Evolutionary conservation across 2,888 invertebrate genomes (phyloP), one percentile per base, ranked within the genome.

Genomic region (Oscheius onirici): DNA sequence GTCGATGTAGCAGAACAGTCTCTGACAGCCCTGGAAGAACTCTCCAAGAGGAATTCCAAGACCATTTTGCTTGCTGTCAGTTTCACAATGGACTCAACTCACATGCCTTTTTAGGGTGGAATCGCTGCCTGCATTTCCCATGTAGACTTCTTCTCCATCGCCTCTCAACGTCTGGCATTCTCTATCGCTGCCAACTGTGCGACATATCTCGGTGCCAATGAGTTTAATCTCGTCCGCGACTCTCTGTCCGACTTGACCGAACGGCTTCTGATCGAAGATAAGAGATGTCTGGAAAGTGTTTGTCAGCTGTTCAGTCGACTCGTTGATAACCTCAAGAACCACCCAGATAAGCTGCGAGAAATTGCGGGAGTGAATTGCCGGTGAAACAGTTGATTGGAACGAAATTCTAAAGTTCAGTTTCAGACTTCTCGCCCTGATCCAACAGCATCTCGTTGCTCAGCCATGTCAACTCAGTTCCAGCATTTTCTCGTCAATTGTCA

Each of bases 1-100:
- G 97, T 99, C 95, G 99, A 99, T 90, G 97, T 99, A 22, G 99
- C 99, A 3, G 99, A 99, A 89, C 97, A 99, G 90, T 94, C 95
- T 80, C 91, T 99, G 75, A 95, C 97, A 5, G 97, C 97, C 2
- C 90, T 99, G 51, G 97, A 99, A 88, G 97, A 97, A 92, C 91
- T 99, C 63, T 97, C 97, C 0, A 91, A 95, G 15, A 91, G 97
- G 73, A 99, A 99, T 89, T 95, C 95, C 86, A 99, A 97, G 90
- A 92, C 95, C 51, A 97, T 99, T 81, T 90, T 99, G 74, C 94
- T 94, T 89, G 95, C 95, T 77, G 93, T 93, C 87, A 20, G 5
- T n/a, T 55, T 22, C 54, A 3, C n/a, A n/a, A n/a, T n/a, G n/a
- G n/a, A n/a, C 2, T 34, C 17, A 41, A 34, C 24, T 54, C 22